Evolutionary conservation across 2,888 invertebrate species (phyloP).

Genomic region (Drosophila paranaensis): DNA sequence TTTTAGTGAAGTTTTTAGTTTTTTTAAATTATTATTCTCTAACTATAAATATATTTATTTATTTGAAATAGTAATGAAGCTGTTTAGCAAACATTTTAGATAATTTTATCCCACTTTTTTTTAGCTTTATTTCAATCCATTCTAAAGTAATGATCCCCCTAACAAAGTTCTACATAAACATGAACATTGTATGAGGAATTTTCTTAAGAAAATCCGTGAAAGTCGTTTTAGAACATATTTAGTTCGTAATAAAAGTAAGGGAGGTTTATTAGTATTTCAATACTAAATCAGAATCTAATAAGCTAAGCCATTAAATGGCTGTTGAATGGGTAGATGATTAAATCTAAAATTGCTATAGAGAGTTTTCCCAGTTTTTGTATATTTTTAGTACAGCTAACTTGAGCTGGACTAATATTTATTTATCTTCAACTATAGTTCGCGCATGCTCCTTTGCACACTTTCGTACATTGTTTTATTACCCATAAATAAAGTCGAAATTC

Average conservation of each 20-base stretch:
- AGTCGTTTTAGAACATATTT: neutral
- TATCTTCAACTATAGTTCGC: neutral
- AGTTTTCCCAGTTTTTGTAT: too few relatives aligned
- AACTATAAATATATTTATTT: neutral
- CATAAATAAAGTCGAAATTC: neutral
- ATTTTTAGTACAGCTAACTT: too few relatives aligned
- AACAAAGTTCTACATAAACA: too few relatives aligned
- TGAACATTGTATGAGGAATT: neutral
- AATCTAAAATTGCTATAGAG: too few relatives aligned
- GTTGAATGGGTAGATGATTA: too few relatives aligned
- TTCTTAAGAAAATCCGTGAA: neutral
- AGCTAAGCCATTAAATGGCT: too few relatives aligned
- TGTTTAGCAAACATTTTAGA: slow-evolving; percentile 1
- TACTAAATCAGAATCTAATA: too few relatives aligned
- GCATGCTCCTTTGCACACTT: neutral
- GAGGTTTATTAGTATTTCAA: too few relatives aligned
- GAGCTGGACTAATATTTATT: too few relatives aligned
- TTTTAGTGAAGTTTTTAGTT: slow-evolving; percentile 9
- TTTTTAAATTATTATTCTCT: neutral
- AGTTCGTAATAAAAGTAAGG: too few relatives aligned
- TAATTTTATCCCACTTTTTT: neutral
- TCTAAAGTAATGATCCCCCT: neutral
- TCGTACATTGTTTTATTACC: slow-evolving; percentile 1
- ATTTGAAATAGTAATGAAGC: neutral
- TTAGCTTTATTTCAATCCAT: neutral